Evolutionary conservation across 2,888 invertebrate species (phyloP), one percentile per base, ranked within the genome.

Genomic region (Lordiphosa fenestrarum): DNA sequence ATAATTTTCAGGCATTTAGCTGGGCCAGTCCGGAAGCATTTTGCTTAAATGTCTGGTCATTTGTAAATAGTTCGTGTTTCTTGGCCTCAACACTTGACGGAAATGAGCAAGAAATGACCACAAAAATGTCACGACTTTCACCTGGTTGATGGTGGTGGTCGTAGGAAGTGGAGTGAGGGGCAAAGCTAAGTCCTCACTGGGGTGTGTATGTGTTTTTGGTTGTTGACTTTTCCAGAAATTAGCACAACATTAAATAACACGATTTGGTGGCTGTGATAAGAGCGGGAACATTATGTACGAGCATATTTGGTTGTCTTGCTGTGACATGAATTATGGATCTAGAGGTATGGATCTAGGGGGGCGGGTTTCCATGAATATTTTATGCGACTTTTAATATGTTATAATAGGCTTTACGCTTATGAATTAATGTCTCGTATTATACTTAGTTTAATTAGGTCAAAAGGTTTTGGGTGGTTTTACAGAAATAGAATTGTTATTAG

Each of bases 221-320:
- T 50, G 58, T 70, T 36, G 57, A 71, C 55, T 65, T 46, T 54
- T 47, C 60, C 58, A 69, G 82, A 82, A 84, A 84, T 84, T 84
- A 81, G 78, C 81, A 81, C 84, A 82, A 84, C 82, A 81, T 81
- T 84, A 81, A 84, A 82, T 84, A 63, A 82, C 82, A 82, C 67
- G 81, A 81, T 81, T 81, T 72, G 51, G 65, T 48, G 65, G 64
- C 77, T 47, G 55, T 70, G 80, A 80, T 80, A 80, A 77, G 53
- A 62, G 37, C n/a, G 57, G 21, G 15, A 44, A 30, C 15, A 3
- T 33, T 33, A 19, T 30, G 15, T 15, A 44, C 7, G 44, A 47
- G 60, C 50, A 55, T 54, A 57, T 51, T 56, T 51, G 38, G 35
- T 57, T 46, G 73, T 62, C 66, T 50, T 60, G 61, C 38, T 64